These are phyloP conservation scores for Oreochromis niloticus DNA, from an alignment of 2,113 vertebrate genomes.

Conservation along the genomic window DNA sequence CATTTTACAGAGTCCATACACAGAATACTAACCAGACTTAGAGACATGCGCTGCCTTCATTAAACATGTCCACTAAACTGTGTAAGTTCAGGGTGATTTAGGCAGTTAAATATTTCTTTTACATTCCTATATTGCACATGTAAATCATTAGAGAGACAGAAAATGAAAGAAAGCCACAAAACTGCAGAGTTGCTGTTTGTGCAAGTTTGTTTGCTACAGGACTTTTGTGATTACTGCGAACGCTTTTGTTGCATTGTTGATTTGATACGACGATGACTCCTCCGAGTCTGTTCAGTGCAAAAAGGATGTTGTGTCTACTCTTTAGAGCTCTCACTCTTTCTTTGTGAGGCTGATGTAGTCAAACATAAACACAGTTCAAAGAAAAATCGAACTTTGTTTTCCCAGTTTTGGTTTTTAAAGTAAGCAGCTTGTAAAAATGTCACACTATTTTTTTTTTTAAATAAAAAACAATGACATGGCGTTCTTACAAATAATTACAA, in stretches of 20 bases:
- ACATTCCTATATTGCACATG: neutral
- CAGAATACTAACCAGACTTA: neutral
- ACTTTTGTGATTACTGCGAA: neutral
- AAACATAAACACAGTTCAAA: neutral
- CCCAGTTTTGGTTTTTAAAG: neutral
- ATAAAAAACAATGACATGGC: neutral
- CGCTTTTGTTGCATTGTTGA: neutral
- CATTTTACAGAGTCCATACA: neutral
- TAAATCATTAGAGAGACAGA: neutral
- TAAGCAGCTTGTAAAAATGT: neutral
- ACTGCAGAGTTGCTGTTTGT: neutral
- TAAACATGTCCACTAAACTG: neutral
- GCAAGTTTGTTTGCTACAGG: neutral
- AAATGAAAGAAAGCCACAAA: neutral
- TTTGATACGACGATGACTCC: constrained; percentile 33
- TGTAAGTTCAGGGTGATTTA: neutral
- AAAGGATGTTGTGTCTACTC: constrained; percentile 56
- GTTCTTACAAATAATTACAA: neutral
- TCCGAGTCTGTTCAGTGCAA: constrained; percentile 25
- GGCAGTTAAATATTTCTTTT: neutral
- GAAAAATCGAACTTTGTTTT: neutral
- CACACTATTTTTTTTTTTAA: neutral
- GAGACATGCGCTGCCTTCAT: neutral
- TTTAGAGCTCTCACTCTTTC: neutral
- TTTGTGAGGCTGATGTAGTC: neutral